A percentile compares a stretch with the other conserved stretches of the same genome.
phyloP scores from a whole-genome alignment of 2,113 vertebrate species.

The Seriola quinqueradiata region DNA sequence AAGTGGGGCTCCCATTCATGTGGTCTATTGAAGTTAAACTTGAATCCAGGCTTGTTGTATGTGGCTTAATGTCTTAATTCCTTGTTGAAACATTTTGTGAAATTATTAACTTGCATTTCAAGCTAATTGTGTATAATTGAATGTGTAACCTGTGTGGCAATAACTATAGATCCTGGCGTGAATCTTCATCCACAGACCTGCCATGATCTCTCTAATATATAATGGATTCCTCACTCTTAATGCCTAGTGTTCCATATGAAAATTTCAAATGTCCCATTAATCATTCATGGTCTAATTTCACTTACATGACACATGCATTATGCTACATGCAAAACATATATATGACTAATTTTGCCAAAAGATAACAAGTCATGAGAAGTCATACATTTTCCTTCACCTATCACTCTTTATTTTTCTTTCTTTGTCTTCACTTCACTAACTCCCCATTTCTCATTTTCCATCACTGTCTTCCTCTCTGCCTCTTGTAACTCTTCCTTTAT shows the following conservation, averaged over 20 bases:
- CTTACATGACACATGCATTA: constrained; percentile 77
- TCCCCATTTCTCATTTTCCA: not conserved
- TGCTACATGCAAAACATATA: constrained; percentile 67
- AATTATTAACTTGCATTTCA: constrained; percentile 28
- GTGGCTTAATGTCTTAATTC: constrained; percentile 2
- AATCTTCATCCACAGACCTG: constrained; percentile 32
- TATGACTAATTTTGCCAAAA: constrained; percentile 62
- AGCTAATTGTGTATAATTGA: constrained; percentile 24
- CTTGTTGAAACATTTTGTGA: not conserved
- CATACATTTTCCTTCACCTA: constrained; percentile 34
- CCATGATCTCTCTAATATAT: constrained; percentile 71
- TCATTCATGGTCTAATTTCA: constrained; percentile 79
- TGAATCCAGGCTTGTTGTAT: not conserved
- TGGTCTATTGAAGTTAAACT: not conserved
- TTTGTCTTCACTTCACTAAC: not conserved
- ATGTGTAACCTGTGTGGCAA: constrained; percentile 1
- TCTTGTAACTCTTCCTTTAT: not conserved
- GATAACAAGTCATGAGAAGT: constrained; percentile 53
- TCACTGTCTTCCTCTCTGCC: not conserved
- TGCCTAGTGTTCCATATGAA: constrained; percentile 66
- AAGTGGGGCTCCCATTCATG: not conserved
- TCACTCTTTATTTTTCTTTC: not conserved
- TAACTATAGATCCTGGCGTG: not conserved
- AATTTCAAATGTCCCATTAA: constrained; percentile 74
- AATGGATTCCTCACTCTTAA: constrained; percentile 56